Percentiles rank a stretch among this genome's conserved stretches.
phyloP scores from a whole-genome alignment of 2,113 vertebrate species.

The Bucco capensis region DNA sequence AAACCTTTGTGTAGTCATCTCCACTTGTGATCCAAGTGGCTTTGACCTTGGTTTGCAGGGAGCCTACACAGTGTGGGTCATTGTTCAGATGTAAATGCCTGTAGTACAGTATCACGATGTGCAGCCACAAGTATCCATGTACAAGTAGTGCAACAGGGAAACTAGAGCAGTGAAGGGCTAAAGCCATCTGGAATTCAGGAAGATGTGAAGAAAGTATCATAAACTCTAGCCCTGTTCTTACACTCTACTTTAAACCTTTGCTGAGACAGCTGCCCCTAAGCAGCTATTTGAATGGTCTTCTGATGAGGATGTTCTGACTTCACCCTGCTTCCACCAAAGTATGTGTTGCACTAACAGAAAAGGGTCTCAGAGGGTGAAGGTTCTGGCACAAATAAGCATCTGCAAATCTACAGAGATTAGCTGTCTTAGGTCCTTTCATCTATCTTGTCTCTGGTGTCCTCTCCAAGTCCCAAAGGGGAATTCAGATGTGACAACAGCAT shows the following conservation, averaged over 20 bases:
- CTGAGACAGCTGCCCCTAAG: not conserved
- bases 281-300: not conserved
- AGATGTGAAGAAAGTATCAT: not conserved
- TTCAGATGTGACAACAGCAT: conserved; percentile 17
- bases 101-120: not conserved
- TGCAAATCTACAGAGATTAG: not conserved
- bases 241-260: not conserved
- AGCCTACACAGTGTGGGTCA: not conserved
- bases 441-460: not conserved
- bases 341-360: not conserved
- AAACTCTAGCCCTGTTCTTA: not conserved
- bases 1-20: not conserved
- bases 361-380: not conserved
- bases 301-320: not conserved
- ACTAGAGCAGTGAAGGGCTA: not conserved
- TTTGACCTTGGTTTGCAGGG: not conserved
- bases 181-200: not conserved
- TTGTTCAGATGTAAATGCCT: not conserved
- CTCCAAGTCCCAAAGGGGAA: not conserved
- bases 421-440: not conserved
- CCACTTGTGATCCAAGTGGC: not conserved
- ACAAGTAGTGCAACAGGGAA: not conserved
- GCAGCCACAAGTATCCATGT: not conserved
- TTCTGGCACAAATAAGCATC: not conserved
- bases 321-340: not conserved